Base-by-base conservation (phyloP, 2,888 invertebrate genomes). In the Lithosia quadra region DNA sequence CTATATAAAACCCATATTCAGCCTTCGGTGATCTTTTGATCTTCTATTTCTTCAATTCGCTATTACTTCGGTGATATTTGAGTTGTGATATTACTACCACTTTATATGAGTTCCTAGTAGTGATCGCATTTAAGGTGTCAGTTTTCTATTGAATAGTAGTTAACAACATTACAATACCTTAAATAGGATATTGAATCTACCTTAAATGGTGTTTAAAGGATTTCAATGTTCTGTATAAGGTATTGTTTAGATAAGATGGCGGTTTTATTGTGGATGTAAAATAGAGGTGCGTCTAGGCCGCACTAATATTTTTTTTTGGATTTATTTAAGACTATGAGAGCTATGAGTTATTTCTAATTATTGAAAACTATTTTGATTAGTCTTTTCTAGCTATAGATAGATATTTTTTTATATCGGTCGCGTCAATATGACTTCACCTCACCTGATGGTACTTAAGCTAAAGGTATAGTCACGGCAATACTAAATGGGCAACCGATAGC, bases 1-100 rank as follows among this genome's bases (percentile, higher is more conserved):
- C 15, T 55, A n/a, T 28, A 66, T 67, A 61, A 67, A 62, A 33
- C 11, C 61, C 56, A 56, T 61, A 24, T 43, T 61, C 22, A 56
- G 61, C 13, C n/a, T 36, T 18, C 33, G 18, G 15, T 33, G 0
- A 24, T 53, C 65, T 65, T 55, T 59, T 49, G 22, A 49, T 18
- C 43, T 18, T n/a, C n/a, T n/a, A n/a, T n/a, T n/a, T n/a, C n/a
- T n/a, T n/a, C n/a, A n/a, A n/a, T n/a, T n/a, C 10, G 43, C 15
- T 43, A 43, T 18, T 43, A 15, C 15, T 36, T 22, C 49, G 22
- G 18, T 34, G 0, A 24, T 53, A 59, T 65, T 55, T 59, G 33
- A 59, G 59, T 11, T 49, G 49, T 13, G n/a, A 18, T 24, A 34
- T 21, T 11, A 49, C 7, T 22, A 8, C 49, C 33, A 1, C 18